Evolutionary conservation across 2,888 invertebrate genomes (phyloP).

Genomic region (Nudaria mundana): DNA sequence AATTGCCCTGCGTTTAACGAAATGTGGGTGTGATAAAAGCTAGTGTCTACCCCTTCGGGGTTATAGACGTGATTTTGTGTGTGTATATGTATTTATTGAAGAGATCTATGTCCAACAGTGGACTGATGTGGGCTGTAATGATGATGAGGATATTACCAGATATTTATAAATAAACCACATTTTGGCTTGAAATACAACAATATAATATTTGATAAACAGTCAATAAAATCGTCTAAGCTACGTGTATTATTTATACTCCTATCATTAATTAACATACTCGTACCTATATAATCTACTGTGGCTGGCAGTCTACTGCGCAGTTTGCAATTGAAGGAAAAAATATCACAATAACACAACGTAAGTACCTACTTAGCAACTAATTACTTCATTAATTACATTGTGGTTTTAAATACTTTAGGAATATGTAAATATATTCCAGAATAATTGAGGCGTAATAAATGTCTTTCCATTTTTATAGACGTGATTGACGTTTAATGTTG

Average conservation of each 20-base stretch:
- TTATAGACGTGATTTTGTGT: no score
- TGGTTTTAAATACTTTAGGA: conserved; percentile 14
- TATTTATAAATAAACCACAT: no score
- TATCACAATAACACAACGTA: conserved; percentile 27
- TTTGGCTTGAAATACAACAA: no score
- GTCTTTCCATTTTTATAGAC: conserved; percentile 7
- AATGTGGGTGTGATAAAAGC: conserved; percentile 9
- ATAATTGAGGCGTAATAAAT: background rate
- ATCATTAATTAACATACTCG: conserved; percentile 45
- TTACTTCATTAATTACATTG: conserved; percentile 19
- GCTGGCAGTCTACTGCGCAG: conserved; percentile 40
- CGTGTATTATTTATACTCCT: conserved; percentile 36
- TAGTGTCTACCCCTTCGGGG: no score
- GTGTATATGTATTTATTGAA: no score
- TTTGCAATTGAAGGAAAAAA: conserved; percentile 39
- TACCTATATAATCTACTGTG: conserved; percentile 38
- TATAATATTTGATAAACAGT: conserved; percentile 27
- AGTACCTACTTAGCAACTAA: conserved; percentile 15
- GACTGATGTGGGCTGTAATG: no score
- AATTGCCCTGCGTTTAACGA: no score
- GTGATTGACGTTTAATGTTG: background rate
- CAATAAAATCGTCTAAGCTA: conserved; percentile 33
- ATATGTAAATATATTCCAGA: background rate
- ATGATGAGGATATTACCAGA: no score
- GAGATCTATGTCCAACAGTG: no score